Conservation (phyloP, 2,113 vertebrate genomes). For the Caranx ignobilis region DNA sequence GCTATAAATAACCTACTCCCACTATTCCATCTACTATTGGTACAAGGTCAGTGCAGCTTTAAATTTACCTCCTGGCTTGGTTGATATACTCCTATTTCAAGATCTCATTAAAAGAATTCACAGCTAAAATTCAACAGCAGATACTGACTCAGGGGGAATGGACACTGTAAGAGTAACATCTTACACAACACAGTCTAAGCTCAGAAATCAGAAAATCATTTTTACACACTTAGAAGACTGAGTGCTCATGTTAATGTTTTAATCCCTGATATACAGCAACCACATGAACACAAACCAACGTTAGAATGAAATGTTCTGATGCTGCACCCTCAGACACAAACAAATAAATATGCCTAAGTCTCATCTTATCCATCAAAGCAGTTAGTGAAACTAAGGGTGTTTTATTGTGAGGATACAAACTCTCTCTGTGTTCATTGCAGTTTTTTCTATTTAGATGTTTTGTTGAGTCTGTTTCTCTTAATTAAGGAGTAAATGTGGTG, state of each 20-base stretch:
- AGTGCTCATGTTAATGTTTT: not conserved
- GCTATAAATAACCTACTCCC: conserved; percentile 10
- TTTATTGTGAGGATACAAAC: too few species aligned
- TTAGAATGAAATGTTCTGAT: not conserved
- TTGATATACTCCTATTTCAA: conserved; percentile 12
- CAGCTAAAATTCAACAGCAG: conserved; percentile 16
- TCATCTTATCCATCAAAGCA: not conserved
- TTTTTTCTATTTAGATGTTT: not conserved
- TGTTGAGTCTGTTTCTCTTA: too few species aligned
- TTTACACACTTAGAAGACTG: not conserved
- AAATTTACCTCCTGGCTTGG: not conserved
- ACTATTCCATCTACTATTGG: not conserved
- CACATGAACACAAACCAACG: not conserved
- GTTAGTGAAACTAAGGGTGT: not conserved
- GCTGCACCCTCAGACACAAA: not conserved
- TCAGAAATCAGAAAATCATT: not conserved
- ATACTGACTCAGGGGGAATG: not conserved
- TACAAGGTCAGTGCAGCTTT: not conserved
- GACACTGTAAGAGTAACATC: conserved; percentile 1
- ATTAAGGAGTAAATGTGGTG: too few species aligned
- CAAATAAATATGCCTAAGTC: not conserved
- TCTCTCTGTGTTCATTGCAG: too few species aligned
- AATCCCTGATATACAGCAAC: not conserved
- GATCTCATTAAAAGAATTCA: conserved; percentile 25
- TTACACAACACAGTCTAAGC: not conserved